Conservation (phyloP, 2,113 vertebrate species). For the Oncorhynchus nerka region DNA sequence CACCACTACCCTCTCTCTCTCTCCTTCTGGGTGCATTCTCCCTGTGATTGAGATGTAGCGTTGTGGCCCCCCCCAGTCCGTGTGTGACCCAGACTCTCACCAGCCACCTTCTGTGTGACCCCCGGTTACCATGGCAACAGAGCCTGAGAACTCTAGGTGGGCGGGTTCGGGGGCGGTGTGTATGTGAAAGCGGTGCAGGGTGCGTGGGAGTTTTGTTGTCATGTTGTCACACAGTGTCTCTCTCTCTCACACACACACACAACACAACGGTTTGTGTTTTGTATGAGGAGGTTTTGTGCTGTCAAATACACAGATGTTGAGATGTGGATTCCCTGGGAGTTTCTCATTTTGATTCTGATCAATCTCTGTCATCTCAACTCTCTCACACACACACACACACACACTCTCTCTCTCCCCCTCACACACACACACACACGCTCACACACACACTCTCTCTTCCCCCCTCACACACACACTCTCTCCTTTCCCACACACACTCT, state of each 20-base stretch:
- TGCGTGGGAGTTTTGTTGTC: neutral
- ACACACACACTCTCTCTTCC: no score
- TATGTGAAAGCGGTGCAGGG: conserved; percentile 25
- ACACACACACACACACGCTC: no score
- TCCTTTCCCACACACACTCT: no score
- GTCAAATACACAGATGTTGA: no score
- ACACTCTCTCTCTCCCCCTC: no score
- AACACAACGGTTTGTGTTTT: neutral
- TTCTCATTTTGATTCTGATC: neutral
- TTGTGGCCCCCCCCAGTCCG: neutral
- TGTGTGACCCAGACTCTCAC: neutral
- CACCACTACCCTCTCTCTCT: no score
- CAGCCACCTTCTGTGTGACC: conserved; percentile 28
- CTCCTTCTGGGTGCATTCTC: no score
- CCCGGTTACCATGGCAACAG: conserved; percentile 50
- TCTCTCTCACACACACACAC: no score
- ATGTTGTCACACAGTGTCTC: neutral
- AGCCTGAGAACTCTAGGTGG: conserved; percentile 31
- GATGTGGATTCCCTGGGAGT: neutral
- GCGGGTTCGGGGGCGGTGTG: conserved; percentile 12
- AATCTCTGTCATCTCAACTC: neutral
- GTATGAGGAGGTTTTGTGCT: no score
- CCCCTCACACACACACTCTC: no score
- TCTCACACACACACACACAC: no score
- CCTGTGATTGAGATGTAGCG: no score